These are phyloP conservation scores for Lepidurus packardi DNA, from an alignment of 1,140 invertebrate species.

Conservation along the genomic window DNA sequence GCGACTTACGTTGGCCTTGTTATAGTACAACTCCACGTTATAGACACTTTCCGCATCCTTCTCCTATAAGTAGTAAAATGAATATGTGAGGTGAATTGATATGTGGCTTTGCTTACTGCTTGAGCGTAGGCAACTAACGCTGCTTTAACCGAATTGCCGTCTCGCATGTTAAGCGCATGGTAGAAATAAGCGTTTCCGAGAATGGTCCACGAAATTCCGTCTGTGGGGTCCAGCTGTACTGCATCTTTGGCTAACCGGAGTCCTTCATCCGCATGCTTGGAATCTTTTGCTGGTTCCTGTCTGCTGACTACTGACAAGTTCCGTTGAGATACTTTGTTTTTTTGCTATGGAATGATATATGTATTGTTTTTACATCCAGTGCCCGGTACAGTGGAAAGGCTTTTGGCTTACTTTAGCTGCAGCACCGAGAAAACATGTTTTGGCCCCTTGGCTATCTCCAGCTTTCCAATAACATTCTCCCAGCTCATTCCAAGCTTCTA, in stretches of 20 bases:
- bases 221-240: constrained; percentile 68
- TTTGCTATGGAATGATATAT: constrained; percentile 49
- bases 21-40: constrained; percentile 77
- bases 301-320: constrained; percentile 78
- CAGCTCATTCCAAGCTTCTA: constrained; percentile 82
- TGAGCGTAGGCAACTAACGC: constrained; percentile 71
- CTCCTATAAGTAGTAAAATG: constrained; percentile 5
- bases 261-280: constrained; percentile 61
- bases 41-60: constrained; percentile 54
- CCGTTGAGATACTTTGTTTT: constrained; percentile 70
- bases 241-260: constrained; percentile 77
- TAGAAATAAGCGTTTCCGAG: constrained; percentile 80
- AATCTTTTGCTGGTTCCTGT: constrained; percentile 54
- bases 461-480: constrained; percentile 88
- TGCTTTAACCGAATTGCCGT: constrained; percentile 49
- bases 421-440: constrained; percentile 77
- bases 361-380: constrained; percentile 28
- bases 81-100: constrained; percentile 32
- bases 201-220: constrained; percentile 78
- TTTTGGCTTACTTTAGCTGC: constrained; percentile 64
- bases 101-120: constrained; percentile 55
- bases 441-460: constrained; percentile 69
- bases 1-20: constrained; percentile 67
- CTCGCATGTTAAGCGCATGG: constrained; percentile 67
- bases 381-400: neutral